phyloP scores from a whole-genome alignment of 2,113 vertebrate species.

The Typhlomys cinereus region DNA sequence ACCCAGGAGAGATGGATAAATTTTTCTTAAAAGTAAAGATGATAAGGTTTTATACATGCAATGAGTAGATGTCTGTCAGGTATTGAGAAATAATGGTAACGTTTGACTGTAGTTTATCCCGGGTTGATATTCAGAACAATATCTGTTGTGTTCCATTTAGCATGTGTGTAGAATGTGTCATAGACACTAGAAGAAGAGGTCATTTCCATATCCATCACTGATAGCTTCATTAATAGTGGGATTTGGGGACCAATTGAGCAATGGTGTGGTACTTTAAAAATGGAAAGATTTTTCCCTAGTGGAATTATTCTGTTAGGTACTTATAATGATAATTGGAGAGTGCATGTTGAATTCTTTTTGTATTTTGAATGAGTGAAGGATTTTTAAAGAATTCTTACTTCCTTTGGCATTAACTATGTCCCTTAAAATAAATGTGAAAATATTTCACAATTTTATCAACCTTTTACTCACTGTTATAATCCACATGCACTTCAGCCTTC shows the following conservation, averaged over 20 bases:
- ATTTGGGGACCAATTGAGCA: neutral
- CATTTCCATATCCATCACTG: neutral
- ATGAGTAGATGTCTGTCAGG: neutral
- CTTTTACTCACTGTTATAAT: neutral
- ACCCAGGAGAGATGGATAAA: neutral
- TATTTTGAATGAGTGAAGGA: slow-evolving; percentile 5
- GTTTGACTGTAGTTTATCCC: neutral
- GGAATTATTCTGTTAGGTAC: neutral
- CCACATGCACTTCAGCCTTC: neutral
- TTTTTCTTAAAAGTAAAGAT: neutral
- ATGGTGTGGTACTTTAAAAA: neutral
- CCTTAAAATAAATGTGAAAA: slow-evolving; percentile 42
- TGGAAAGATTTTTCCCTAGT: neutral
- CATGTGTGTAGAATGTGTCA: neutral
- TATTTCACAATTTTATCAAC: neutral
- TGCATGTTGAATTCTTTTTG: neutral
- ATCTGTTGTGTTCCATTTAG: neutral
- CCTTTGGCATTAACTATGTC: neutral
- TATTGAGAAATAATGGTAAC: neutral
- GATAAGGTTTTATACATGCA: neutral
- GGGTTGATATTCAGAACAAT: neutral
- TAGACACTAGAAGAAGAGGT: neutral
- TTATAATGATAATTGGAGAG: neutral
- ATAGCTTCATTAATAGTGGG: neutral
- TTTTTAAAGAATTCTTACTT: neutral